Evolutionary conservation across 2,113 vertebrate species (phyloP).

Genomic region (Phrynocephalus versicolor): DNA sequence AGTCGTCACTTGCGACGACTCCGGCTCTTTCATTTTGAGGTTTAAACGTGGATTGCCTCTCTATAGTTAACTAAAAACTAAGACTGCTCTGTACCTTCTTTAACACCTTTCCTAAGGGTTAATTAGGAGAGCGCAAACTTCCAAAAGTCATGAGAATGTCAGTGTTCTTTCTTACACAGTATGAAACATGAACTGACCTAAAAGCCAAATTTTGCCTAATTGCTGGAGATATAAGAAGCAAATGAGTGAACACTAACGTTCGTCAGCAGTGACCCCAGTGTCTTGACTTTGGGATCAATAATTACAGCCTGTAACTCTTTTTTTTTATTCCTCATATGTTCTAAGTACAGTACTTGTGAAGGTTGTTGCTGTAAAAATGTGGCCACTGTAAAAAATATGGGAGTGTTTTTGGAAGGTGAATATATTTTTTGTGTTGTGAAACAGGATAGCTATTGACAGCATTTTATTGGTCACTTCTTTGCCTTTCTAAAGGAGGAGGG

Average conservation of each 20-base stretch:
- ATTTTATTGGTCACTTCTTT: neutral
- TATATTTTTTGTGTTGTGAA: neutral
- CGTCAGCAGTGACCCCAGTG: neutral
- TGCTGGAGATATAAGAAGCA: constrained; percentile 12
- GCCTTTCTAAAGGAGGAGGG: neutral
- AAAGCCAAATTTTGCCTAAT: constrained; percentile 3
- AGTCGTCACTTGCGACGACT: neutral
- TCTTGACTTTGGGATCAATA: too few species aligned
- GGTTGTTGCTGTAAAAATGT: constrained; percentile 14
- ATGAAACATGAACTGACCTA: constrained; percentile 11
- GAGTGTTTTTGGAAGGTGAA: neutral
- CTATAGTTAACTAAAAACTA: neutral
- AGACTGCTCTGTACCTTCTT: neutral
- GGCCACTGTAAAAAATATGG: neutral
- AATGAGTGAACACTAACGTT: constrained; percentile 12
- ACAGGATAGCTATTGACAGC: neutral
- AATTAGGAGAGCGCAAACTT: neutral
- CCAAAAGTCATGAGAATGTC: constrained; percentile 12
- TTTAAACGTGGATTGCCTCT: neutral
- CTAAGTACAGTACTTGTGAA: neutral
- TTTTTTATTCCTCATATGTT: neutral
- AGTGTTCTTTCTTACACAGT: constrained; percentile 2
- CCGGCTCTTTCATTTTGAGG: neutral
- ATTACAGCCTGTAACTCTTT: neutral
- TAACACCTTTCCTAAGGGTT: constrained; percentile 10